Percentiles rank a stretch among this genome's conserved stretches.
phyloP scores from a whole-genome alignment of 92 coral and sea anemone genomes.

The Actinostola sp. region DNA sequence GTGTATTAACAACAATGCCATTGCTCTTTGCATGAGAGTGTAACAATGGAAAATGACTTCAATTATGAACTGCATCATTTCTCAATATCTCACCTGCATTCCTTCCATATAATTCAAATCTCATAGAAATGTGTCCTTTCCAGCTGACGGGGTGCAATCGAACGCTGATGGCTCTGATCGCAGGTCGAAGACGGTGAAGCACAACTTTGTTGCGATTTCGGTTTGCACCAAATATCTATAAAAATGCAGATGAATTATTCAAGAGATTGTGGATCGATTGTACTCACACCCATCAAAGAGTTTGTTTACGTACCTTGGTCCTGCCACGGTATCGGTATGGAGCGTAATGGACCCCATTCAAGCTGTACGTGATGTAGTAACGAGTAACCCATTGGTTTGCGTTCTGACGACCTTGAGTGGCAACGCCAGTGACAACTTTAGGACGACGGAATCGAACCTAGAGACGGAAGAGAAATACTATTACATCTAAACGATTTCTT shows the following conservation, averaged over 20 bases:
- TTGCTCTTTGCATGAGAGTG: too few species aligned
- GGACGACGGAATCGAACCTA: slow-evolving; percentile 18
- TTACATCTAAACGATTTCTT: neutral
- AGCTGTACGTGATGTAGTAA: slow-evolving; percentile 46
- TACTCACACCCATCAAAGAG: too few species aligned
- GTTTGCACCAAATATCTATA: neutral
- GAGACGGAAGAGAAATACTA: neutral
- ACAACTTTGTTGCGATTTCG: slow-evolving; percentile 49
- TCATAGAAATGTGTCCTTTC: slow-evolving; percentile 64
- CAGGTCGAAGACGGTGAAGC: slow-evolving; percentile 50
- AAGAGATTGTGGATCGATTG: too few species aligned
- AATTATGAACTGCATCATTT: too few species aligned
- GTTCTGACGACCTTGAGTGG: slow-evolving; percentile 32
- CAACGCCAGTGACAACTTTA: neutral
- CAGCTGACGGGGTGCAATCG: slow-evolving; percentile 75
- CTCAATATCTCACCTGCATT: slow-evolving; percentile 69
- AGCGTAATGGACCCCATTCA: slow-evolving; percentile 43
- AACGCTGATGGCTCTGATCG: slow-evolving; percentile 51
- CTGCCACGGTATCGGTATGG: slow-evolving; percentile 31
- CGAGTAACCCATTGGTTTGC: slow-evolving; percentile 52
- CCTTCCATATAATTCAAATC: slow-evolving; percentile 76
- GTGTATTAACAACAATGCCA: too few species aligned
- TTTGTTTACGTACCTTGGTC: slow-evolving; percentile 39
- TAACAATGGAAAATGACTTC: too few species aligned
- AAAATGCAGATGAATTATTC: neutral